Evolutionary conservation across 2,797 vertebrate species (phyloP).

Genomic region (Anguilla obscura): DNA sequence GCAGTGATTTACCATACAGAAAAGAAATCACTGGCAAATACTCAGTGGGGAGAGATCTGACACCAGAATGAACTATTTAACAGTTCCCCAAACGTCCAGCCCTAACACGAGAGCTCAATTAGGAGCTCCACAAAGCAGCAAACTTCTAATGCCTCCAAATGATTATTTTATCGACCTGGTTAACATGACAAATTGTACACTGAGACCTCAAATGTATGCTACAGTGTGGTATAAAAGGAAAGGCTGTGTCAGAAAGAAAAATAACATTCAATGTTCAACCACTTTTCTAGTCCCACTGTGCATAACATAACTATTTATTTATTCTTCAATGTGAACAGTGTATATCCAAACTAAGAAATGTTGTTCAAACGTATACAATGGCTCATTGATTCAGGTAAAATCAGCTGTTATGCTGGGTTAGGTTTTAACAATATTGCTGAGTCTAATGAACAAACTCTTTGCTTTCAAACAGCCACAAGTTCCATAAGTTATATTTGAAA

Average conservation of each 20-base stretch:
- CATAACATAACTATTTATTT: neutral
- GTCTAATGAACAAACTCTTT: neutral
- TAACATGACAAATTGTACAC: neutral
- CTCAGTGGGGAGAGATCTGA: neutral
- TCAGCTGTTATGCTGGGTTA: neutral
- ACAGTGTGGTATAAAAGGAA: neutral
- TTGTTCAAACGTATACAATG: neutral
- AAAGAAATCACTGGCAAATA: neutral
- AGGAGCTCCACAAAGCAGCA: neutral
- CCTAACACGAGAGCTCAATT: neutral
- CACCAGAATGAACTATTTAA: neutral
- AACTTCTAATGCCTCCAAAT: neutral
- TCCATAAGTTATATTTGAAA: neutral
- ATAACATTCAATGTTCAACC: neutral
- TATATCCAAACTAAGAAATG: neutral
- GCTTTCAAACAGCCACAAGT: neutral
- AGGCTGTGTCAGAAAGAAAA: neutral
- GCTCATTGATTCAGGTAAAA: neutral
- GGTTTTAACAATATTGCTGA: neutral
- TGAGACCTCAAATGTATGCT: neutral
- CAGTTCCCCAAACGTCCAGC: neutral
- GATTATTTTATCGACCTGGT: neutral
- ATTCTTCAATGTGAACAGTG: no score
- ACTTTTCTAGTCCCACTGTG: slow-evolving; percentile 4
- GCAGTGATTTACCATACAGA: neutral